Conservation (phyloP, 64 coral and sea anemone genomes). For the Actinia tenebrosa region DNA sequence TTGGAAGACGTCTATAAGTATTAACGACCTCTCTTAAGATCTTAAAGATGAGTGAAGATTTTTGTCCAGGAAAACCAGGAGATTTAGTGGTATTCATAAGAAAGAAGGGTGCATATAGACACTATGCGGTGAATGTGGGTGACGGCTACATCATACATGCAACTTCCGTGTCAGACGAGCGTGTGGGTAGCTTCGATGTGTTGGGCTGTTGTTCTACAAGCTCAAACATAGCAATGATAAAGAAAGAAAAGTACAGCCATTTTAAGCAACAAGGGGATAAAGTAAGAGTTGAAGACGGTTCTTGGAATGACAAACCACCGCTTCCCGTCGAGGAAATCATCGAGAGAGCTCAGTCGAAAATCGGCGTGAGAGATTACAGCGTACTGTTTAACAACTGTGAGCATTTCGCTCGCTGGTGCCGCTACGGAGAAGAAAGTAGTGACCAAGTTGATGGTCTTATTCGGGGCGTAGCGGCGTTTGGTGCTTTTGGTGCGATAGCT, state of each 20-base stretch:
- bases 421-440: neutral
- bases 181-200: neutral
- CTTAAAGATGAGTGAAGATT: neutral
- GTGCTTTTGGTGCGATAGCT: too few relatives aligned
- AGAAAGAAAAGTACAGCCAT: neutral
- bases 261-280: neutral
- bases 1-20: too few relatives aligned
- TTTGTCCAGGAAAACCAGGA: neutral
- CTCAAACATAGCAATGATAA: neutral
- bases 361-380: neutral
- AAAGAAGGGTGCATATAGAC: neutral
- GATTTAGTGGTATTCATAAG: constrained; percentile 3
- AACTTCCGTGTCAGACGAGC: neutral
- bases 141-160: constrained; percentile 14
- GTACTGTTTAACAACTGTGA: constrained; percentile 10
- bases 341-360: neutral
- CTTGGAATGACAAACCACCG: neutral
- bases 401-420: constrained; percentile 9
- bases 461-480: too few relatives aligned
- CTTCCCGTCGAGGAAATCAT: neutral
- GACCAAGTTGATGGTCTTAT: neutral
- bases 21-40: too few relatives aligned
- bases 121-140: neutral
- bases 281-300: neutral
- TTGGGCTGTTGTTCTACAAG: neutral